These are phyloP conservation scores for Takifugu bimaculatus DNA, from an alignment of 2,113 vertebrate species.

Conservation along the genomic window DNA sequence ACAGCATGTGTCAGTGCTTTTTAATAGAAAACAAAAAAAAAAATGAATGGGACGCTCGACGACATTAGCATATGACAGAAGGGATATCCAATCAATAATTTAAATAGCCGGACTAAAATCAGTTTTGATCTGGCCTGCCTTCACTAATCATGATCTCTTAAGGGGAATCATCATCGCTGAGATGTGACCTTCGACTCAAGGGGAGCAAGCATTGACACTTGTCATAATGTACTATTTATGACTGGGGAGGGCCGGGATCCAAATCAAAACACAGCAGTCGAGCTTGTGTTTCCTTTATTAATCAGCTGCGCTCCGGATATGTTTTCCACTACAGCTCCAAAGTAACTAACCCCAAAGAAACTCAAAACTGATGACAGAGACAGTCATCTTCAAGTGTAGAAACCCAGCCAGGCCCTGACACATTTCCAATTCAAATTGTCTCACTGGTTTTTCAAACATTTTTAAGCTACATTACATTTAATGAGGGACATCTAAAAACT, in stretches of 20 bases:
- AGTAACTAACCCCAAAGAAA: conserved; percentile 69
- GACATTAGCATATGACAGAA: conserved; percentile 65
- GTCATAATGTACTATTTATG: conserved; percentile 75
- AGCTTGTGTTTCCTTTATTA: conserved; percentile 66
- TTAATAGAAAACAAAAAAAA: conserved; percentile 41
- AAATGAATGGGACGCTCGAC: conserved; percentile 43
- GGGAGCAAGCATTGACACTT: conserved; percentile 71
- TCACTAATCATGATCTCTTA: conserved; percentile 59
- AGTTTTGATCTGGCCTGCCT: conserved; percentile 60
- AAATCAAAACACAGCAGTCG: conserved; percentile 67
- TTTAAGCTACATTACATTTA: conserved; percentile 80
- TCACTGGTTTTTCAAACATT: conserved; percentile 70
- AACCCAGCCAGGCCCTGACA: conserved; percentile 59
- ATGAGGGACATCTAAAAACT: conserved; percentile 81
- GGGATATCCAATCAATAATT: conserved; percentile 65
- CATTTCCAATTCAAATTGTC: conserved; percentile 79
- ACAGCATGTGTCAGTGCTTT: conserved; percentile 26
- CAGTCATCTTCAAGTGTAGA: conserved; percentile 63
- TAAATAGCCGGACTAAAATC: conserved; percentile 63
- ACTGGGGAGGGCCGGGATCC: conserved; percentile 55
- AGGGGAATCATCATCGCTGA: conserved; percentile 47
- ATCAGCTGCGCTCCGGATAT: conserved; percentile 57
- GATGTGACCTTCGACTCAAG: conserved; percentile 73
- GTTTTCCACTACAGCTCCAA: conserved; percentile 61
- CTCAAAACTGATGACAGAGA: conserved; percentile 72